These are phyloP conservation scores for Nomada lathburiana DNA, from an alignment of 2,888 invertebrate species.

Conservation along the genomic window DNA sequence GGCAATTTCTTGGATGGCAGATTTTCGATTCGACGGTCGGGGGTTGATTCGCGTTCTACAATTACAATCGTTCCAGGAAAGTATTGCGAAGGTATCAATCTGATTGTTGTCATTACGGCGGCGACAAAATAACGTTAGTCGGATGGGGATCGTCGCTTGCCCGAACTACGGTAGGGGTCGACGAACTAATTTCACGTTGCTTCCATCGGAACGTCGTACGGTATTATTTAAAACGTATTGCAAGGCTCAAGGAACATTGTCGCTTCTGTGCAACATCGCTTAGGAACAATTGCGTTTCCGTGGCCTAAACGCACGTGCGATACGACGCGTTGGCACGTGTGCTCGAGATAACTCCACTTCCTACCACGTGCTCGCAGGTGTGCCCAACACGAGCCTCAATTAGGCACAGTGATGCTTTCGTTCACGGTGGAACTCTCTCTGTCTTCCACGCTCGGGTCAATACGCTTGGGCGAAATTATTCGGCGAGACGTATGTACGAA, in stretches of 20 bases:
- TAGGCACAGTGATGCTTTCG: conserved; percentile 3
- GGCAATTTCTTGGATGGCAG: background rate
- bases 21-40: too few species aligned
- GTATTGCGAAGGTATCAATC: too few species aligned
- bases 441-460: background rate
- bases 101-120: too few species aligned
- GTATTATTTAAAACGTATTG: background rate
- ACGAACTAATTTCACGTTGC: too few species aligned
- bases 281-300: too few species aligned
- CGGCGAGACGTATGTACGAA: background rate
- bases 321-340: conserved; percentile 72
- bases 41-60: too few species aligned
- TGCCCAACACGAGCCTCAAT: conserved; percentile 40
- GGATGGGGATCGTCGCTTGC: too few species aligned
- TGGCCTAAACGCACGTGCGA: conserved; percentile 79
- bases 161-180: too few species aligned
- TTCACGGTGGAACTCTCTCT: background rate
- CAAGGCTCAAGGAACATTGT: conserved; percentile 19
- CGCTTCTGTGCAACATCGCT: background rate
- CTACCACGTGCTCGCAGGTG: conserved; percentile 82
- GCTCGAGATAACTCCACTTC: conserved; percentile 74
- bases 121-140: too few species aligned
- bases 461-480: background rate
- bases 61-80: too few species aligned
- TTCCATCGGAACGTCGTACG: too few species aligned